Base-by-base conservation (phyloP, 2,113 vertebrate genomes). In the Hippopotamus amphibius region DNA sequence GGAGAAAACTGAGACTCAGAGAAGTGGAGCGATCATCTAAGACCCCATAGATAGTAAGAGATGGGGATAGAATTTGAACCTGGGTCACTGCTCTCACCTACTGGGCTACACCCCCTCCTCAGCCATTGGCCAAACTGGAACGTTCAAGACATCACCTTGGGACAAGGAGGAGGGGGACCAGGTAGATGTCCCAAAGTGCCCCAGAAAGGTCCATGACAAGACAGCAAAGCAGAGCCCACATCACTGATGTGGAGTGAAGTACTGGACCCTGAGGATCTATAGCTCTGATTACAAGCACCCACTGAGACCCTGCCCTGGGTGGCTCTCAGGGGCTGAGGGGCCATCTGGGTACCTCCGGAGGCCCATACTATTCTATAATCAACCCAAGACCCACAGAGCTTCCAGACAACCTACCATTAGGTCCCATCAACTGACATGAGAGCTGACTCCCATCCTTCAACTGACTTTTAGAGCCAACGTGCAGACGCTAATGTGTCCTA, bases 161-260 rank as follows among this genome's bases (percentile, higher is more conserved):
- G 7, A 3, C 69, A 43, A 59, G 24, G 86, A 48, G 30, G 50
- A 48, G 41, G 24, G 41, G 22, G 30, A 33, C 16, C 22, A 37
- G 53, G 63, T 0, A 21, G 43, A 65, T 3, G 2, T 26, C 15
- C 22, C 7, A 8, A 69, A n/a, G 13, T 0, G 4, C 41, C n/a
- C 9, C 3, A 26, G 46, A 65, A 43, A 15, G 6, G 5, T 3
- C 37, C 74, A n/a, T 8, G 81, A 68, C 30, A 16, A 61, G 46
- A 43, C 0, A 0, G 37, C 16, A 21, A 4, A 26, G 83, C 57
- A 41, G 66, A 46, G 22, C 46, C 46, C 7, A 4, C 1, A 0
- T 0, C 30, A 16, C 87, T 24, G 11, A 26, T 37, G 21, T 5
- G 2, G 17, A 43, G 22, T 21, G 2, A 65, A 0, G 1, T 1